Conservation (phyloP, 2,888 invertebrate species). For the Lasioglossum pauxillum region DNA sequence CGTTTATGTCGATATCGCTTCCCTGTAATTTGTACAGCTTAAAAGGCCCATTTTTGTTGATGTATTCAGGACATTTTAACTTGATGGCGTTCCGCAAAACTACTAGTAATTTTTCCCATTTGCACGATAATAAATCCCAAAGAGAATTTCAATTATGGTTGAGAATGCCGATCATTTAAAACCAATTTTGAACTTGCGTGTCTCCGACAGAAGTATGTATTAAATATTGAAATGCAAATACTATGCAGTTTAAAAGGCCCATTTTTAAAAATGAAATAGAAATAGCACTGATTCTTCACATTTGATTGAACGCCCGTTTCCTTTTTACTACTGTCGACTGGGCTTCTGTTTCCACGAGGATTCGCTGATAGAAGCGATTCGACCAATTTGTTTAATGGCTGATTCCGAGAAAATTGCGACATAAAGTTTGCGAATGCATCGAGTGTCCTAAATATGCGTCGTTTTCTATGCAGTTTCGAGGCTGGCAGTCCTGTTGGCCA, state of each 20-base stretch:
- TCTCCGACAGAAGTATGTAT: too few relatives aligned
- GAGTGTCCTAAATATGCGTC: slow-evolving; percentile 39
- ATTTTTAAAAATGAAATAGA: too few relatives aligned
- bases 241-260: too few relatives aligned
- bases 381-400: not conserved
- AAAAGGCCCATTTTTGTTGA: not conserved
- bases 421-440: slow-evolving; percentile 28
- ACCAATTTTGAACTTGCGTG: too few relatives aligned
- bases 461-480: slow-evolving; percentile 47
- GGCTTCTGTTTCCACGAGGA: not conserved
- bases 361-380: not conserved
- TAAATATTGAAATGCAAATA: too few relatives aligned
- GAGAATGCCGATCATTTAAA: too few relatives aligned
- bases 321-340: not conserved
- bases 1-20: not conserved
- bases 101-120: too few relatives aligned
- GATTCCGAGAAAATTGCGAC: not conserved
- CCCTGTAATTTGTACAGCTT: not conserved
- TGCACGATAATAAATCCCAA: too few relatives aligned
- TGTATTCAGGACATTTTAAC: not conserved
- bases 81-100: not conserved
- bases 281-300: too few relatives aligned
- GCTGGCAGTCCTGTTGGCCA: slow-evolving; percentile 46
- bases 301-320: not conserved
- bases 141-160: too few relatives aligned